phyloP scores from a whole-genome alignment of 2,113 vertebrate species.

The Xiphias gladius region DNA sequence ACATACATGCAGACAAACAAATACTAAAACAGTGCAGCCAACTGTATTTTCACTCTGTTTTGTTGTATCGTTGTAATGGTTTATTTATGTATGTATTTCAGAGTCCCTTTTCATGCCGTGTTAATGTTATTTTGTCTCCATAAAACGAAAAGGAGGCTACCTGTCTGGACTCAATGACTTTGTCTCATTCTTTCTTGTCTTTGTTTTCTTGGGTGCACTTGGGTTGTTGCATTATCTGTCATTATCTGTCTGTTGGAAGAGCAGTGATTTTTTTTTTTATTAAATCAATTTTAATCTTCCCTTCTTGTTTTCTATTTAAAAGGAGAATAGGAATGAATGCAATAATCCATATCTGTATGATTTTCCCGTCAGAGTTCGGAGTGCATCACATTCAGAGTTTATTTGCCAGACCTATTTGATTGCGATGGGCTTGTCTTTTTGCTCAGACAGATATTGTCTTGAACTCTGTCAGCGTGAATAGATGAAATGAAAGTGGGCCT shows the following conservation, averaged over 20 bases:
- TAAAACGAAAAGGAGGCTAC: not conserved
- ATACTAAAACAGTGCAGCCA: not conserved
- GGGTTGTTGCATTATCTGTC: slow-evolving; percentile 18
- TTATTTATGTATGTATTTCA: not conserved
- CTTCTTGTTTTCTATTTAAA: slow-evolving; percentile 61
- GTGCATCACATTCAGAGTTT: slow-evolving; percentile 40
- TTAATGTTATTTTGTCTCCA: slow-evolving; percentile 5
- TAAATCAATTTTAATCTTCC: slow-evolving; percentile 72
- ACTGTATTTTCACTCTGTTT: not conserved
- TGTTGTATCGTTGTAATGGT: not conserved
- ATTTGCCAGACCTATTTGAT: slow-evolving; percentile 56
- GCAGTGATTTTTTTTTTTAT: slow-evolving; percentile 26
- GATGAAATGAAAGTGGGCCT: slow-evolving; percentile 48
- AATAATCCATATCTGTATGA: slow-evolving; percentile 67
- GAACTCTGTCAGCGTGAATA: slow-evolving; percentile 47
- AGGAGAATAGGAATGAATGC: slow-evolving; percentile 63
- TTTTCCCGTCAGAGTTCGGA: slow-evolving; percentile 57
- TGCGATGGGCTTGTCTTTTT: slow-evolving; percentile 46
- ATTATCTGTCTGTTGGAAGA: slow-evolving; percentile 27
- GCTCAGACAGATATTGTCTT: slow-evolving; percentile 62
- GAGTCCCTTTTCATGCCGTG: not conserved
- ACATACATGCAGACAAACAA: not conserved
- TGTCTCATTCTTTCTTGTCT: not conserved
- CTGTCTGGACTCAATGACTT: not conserved
- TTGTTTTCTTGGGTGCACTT: slow-evolving; percentile 1